Evolutionary conservation across 2,888 invertebrate genomes (phyloP).

Genomic region (Bellardia pandia): DNA sequence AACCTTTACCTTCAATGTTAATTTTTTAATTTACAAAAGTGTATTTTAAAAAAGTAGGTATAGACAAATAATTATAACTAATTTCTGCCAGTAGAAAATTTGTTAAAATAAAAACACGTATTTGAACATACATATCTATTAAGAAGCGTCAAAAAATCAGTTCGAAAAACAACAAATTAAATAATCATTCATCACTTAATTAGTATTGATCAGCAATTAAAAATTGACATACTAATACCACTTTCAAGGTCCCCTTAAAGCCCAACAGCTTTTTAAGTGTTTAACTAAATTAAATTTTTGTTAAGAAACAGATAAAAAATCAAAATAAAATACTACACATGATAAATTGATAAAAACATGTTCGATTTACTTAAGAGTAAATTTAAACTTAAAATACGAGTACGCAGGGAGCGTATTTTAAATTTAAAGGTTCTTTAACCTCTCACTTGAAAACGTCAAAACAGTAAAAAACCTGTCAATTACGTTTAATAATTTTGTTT

Average conservation of each 20-base stretch:
- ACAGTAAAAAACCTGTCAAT: conserved; percentile 26
- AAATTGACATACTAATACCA: conserved; percentile 48
- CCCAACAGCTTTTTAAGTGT: neutral
- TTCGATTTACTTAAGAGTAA: neutral
- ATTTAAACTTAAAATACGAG: too few species aligned
- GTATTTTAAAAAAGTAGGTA: neutral
- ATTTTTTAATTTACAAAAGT: neutral
- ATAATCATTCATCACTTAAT: conserved; percentile 37
- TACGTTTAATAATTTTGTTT: conserved; percentile 43
- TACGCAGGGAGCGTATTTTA: neutral
- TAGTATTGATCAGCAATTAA: conserved; percentile 15
- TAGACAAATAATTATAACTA: conserved; percentile 9
- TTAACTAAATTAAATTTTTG: neutral
- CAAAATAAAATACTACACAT: neutral
- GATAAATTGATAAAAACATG: neutral
- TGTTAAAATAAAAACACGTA: neutral
- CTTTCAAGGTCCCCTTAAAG: conserved; percentile 41
- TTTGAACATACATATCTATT: neutral
- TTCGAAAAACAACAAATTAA: neutral
- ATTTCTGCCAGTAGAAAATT: conserved; percentile 2
- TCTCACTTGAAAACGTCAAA: conserved; percentile 8
- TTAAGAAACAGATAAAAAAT: neutral
- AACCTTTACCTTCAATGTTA: conserved; percentile 49
- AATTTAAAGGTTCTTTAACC: conserved; percentile 41
- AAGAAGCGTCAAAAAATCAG: conserved; percentile 1